Evolutionary conservation across 2,797 vertebrate species (phyloP).

Genomic region (Tapirus indicus): DNA sequence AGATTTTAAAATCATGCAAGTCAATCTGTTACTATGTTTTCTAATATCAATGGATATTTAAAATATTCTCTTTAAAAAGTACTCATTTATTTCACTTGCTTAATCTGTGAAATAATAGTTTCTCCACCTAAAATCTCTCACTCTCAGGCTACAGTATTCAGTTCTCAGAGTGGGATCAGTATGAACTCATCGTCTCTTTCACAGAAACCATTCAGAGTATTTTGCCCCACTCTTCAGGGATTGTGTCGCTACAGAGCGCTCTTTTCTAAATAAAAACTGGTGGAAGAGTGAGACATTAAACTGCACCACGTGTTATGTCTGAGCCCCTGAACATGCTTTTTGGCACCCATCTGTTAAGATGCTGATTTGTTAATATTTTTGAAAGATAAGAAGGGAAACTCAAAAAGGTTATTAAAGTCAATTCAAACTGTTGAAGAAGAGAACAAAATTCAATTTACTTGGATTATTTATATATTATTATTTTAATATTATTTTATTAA

Average conservation of each 20-base stretch:
- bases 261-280: neutral
- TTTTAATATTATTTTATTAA: neutral
- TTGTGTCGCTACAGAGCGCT: neutral
- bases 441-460: slow-evolving; percentile 34
- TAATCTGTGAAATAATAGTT: neutral
- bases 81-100: neutral
- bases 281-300: neutral
- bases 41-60: neutral
- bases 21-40: neutral
- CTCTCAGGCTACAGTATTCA: neutral
- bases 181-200: neutral
- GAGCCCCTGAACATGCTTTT: neutral
- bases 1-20: slow-evolving; percentile 52
- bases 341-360: neutral
- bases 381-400: neutral
- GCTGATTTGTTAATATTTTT: neutral
- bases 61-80: neutral
- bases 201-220: neutral
- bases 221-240: neutral
- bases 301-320: neutral
- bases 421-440: slow-evolving; percentile 1
- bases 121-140: neutral
- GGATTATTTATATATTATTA: neutral
- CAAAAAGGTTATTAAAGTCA: slow-evolving; percentile 2
- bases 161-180: neutral